Conservation (phyloP, 2,888 invertebrate species). For the Strigamia crassipes region DNA sequence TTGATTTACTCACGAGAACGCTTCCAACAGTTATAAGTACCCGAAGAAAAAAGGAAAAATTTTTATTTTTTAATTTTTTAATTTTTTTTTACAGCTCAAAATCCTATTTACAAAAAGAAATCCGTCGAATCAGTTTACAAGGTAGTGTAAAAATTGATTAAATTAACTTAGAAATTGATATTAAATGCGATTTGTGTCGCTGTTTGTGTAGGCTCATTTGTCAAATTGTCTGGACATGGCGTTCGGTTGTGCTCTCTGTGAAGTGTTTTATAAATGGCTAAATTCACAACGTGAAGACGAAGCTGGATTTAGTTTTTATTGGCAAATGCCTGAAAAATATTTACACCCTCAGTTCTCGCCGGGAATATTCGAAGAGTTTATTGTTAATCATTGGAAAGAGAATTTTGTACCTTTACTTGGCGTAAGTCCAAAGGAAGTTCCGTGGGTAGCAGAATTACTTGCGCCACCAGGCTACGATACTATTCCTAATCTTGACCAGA, state of each 20-base stretch:
- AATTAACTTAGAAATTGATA: no score
- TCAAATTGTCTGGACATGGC: not conserved
- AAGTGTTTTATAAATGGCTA: slow-evolving; percentile 8
- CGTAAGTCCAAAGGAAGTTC: not conserved
- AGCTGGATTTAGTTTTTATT: not conserved
- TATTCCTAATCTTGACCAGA: not conserved
- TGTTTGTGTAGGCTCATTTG: no score
- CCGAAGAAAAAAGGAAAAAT: not conserved
- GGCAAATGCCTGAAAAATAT: not conserved
- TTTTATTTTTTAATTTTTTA: not conserved
- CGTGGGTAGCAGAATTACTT: not conserved
- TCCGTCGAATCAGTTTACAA: not conserved
- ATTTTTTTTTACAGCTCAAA: not conserved
- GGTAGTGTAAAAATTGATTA: not conserved
- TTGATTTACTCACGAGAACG: not conserved
- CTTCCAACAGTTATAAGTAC: not conserved
- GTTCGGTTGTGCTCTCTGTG: not conserved
- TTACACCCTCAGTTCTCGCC: not conserved
- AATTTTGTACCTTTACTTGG: not conserved
- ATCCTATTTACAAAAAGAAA: not conserved
- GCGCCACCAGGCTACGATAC: not conserved
- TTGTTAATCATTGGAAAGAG: not conserved
- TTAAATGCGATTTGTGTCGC: no score
- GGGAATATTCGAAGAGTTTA: not conserved
- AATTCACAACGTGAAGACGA: not conserved